A percentile compares a stretch with the other conserved stretches of the same genome.
These are phyloP conservation scores for Ennomos erosarius DNA, from an alignment of 2,888 invertebrate species.

Conservation along the genomic window DNA sequence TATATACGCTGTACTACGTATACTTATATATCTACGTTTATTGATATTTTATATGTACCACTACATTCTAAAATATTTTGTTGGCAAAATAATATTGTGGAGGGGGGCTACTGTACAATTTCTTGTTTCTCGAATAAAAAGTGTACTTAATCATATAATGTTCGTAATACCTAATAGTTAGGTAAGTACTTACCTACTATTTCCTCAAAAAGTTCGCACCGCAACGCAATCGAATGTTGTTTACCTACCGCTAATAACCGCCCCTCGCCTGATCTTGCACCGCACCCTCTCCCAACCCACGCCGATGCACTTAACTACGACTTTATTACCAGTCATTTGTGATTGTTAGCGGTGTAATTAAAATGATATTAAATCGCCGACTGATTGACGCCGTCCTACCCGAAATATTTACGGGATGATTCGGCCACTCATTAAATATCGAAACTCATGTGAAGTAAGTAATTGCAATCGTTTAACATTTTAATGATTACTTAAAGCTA, in stretches of 20 bases:
- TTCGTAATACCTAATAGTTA: no score
- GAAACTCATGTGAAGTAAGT: slow-evolving; percentile 6
- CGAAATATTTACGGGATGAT: slow-evolving; percentile 1
- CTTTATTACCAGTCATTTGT: slow-evolving; percentile 66
- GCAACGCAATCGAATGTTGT: not conserved
- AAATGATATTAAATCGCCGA: slow-evolving; percentile 46
- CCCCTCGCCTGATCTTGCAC: slow-evolving; percentile 5
- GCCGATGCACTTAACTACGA: slow-evolving; percentile 46
- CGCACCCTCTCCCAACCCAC: slow-evolving; percentile 8
- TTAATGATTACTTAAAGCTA: no score
- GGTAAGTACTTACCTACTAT: no score
- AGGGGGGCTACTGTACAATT: no score
- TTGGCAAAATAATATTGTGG: no score
- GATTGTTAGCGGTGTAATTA: slow-evolving; percentile 62
- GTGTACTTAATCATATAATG: no score
- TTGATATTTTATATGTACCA: no score
- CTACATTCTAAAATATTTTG: no score
- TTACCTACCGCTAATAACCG: slow-evolving; percentile 9
- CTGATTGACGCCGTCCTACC: not conserved
- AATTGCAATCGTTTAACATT: slow-evolving; percentile 3
- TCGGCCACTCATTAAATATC: not conserved
- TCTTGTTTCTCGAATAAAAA: no score
- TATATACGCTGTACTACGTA: no score
- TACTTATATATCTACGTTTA: no score
- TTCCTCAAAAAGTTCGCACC: no score